These are phyloP conservation scores for Solenopsis fugax DNA, from an alignment of 1,140 invertebrate species.

Conservation along the genomic window DNA sequence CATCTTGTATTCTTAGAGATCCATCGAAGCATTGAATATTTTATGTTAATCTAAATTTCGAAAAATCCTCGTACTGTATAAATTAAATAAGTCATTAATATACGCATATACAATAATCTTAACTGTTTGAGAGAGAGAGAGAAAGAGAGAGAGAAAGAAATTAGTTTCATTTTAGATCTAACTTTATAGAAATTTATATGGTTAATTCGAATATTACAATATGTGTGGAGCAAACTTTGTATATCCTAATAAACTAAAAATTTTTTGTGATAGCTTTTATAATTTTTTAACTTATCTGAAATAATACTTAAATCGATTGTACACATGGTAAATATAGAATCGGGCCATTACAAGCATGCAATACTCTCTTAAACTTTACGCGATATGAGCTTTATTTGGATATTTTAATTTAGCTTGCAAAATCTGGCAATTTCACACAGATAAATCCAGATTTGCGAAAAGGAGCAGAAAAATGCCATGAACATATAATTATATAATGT, in stretches of 20 bases:
- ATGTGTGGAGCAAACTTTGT: constrained; percentile 59
- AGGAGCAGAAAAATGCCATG: constrained; percentile 61
- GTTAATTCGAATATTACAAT: constrained; percentile 39
- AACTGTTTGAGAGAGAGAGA: constrained; percentile 24
- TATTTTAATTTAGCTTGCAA: constrained; percentile 56
- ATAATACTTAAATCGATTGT: constrained; percentile 50
- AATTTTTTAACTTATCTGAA: constrained; percentile 52
- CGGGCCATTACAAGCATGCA: constrained; percentile 16
- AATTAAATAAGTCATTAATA: constrained; percentile 16
- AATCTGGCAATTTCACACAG: constrained; percentile 32
- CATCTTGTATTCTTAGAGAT: neutral
- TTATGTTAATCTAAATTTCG: constrained; percentile 20
- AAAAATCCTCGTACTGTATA: neutral
- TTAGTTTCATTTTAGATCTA: constrained; percentile 50
- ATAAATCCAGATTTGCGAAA: constrained; percentile 55
- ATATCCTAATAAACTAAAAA: constrained; percentile 66
- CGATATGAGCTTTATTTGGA: constrained; percentile 53
- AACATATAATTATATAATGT: constrained; percentile 70
- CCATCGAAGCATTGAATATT: neutral
- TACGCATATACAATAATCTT: constrained; percentile 35
- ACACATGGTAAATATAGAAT: constrained; percentile 56
- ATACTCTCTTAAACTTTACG: constrained; percentile 41
- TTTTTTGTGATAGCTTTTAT: constrained; percentile 68
- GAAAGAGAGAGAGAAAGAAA: neutral
- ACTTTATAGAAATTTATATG: constrained; percentile 32